phyloP scores from a whole-genome alignment of 2,113 vertebrate species.

The Lepus americanus region DNA sequence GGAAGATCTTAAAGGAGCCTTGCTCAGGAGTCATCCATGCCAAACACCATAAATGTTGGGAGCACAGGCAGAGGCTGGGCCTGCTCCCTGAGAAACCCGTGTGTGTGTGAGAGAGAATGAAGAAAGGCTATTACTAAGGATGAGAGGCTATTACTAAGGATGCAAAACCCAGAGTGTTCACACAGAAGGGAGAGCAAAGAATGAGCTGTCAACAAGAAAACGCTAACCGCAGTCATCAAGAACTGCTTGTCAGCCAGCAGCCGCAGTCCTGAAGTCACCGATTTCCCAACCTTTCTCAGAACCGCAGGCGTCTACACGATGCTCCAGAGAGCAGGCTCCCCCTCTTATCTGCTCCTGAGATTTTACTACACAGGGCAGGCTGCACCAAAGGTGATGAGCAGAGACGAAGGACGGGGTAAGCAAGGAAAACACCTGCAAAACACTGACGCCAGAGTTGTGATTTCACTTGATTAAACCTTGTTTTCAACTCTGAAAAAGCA shows the following conservation, averaged over 20 bases:
- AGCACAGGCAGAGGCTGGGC: neutral
- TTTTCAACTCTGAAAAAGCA: conserved; percentile 1
- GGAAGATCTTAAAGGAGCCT: neutral
- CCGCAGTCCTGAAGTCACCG: neutral
- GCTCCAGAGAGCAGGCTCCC: neutral
- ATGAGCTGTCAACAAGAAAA: neutral
- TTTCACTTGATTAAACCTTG: conserved; percentile 9
- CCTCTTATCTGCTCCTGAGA: neutral
- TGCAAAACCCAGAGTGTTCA: neutral
- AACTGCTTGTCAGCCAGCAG: neutral
- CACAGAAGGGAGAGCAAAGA: neutral
- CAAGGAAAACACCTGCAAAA: neutral
- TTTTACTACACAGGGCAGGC: conserved; percentile 4
- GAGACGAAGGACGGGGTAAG: neutral
- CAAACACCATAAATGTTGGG: neutral
- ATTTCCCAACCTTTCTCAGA: conserved; percentile 21
- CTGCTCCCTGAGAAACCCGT: neutral
- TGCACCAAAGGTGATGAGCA: neutral
- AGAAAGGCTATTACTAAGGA: neutral
- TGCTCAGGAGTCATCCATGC: neutral
- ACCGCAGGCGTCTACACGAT: neutral
- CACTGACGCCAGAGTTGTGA: neutral
- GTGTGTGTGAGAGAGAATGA: too few species aligned
- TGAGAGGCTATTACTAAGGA: neutral
- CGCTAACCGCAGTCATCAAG: neutral